Conservation (phyloP, 2,888 invertebrate species). For the Tenthredo scrophulariae region DNA sequence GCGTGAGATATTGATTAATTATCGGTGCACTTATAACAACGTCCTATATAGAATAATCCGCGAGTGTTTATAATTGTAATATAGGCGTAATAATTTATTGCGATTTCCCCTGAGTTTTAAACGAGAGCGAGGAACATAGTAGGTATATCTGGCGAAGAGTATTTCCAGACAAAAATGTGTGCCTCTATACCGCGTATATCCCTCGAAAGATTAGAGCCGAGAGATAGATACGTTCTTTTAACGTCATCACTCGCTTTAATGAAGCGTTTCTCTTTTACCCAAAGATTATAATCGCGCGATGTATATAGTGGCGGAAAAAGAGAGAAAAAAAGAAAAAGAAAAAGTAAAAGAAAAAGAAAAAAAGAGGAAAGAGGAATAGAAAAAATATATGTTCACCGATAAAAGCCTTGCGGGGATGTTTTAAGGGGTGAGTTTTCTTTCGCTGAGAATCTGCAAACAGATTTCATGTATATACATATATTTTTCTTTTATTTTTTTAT, state of each 20-base stretch:
- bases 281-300: not conserved
- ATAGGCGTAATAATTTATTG: too few species aligned
- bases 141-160: too few species aligned
- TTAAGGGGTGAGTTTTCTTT: not conserved
- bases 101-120: too few species aligned
- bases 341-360: not conserved
- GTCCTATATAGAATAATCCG: too few species aligned
- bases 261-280: slow-evolving; percentile 2
- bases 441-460: not conserved
- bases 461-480: not conserved
- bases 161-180: too few species aligned
- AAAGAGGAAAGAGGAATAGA: not conserved
- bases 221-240: slow-evolving; percentile 30
- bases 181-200: not conserved
- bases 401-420: not conserved
- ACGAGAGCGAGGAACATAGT: too few species aligned
- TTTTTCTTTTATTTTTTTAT: not conserved
- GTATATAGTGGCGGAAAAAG: slow-evolving; percentile 49
- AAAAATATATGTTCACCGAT: not conserved
- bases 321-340: slow-evolving; percentile 13
- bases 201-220: not conserved
- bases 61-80: too few species aligned
- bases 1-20: too few species aligned
- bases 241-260: slow-evolving; percentile 59
- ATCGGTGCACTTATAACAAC: too few species aligned